phyloP scores from a whole-genome alignment of 2,797 vertebrate genomes.

The Rhinophrynus dorsalis region DNA sequence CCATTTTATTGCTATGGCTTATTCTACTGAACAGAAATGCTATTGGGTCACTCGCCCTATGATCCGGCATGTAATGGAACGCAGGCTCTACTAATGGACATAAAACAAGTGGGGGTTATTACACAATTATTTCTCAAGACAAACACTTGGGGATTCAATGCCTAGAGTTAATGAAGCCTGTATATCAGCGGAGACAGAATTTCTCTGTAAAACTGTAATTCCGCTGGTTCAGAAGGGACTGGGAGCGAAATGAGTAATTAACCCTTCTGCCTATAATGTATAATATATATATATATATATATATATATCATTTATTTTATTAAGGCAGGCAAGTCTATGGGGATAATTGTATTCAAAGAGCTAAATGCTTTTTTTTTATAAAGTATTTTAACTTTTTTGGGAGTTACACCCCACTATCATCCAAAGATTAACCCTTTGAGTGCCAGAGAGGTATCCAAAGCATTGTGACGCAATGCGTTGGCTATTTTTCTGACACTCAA shows the following conservation, averaged over 20 bases:
- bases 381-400: no score
- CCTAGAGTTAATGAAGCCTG: neutral
- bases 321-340: no score
- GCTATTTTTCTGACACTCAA: no score
- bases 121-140: neutral
- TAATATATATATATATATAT: no score
- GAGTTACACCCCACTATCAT: no score
- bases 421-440: no score
- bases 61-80: neutral
- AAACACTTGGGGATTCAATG: neutral
- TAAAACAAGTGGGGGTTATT: neutral
- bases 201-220: neutral
- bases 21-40: neutral
- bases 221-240: neutral
- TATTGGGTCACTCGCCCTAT: neutral
- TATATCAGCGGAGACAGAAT: fast-evolving
- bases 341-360: no score
- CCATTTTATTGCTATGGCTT: no score
- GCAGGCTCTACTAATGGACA: neutral
- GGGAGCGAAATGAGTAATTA: neutral
- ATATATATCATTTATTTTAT: no score
- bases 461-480: no score
- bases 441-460: no score
- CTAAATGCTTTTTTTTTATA: no score
- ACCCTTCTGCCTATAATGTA: neutral